Percentiles rank a stretch among this genome's conserved stretches.
phyloP scores from a whole-genome alignment of 2,888 invertebrate species.

The Drosophila eohydei region DNA sequence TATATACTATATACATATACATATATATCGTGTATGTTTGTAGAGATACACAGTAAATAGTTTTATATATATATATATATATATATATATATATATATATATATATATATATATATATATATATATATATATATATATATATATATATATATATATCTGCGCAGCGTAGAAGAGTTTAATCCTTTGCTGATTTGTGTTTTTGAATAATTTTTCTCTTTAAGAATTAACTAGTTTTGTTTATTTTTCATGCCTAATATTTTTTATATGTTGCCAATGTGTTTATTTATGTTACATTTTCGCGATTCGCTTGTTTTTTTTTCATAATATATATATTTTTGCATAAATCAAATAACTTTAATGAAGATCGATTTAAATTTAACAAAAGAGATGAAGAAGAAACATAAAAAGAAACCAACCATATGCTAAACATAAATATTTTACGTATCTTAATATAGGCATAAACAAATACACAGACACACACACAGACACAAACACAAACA shows the following conservation, averaged over 20 bases:
- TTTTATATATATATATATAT: constrained; percentile 24
- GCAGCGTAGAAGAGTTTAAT: constrained; percentile 24
- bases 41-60: constrained; percentile 42
- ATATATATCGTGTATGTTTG: constrained; percentile 33
- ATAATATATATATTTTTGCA: constrained; percentile 19
- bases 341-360: constrained; percentile 39
- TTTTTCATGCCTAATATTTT: constrained; percentile 18
- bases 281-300: constrained; percentile 50
- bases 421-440: constrained; percentile 43
- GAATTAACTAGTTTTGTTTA: constrained; percentile 39
- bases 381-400: constrained; percentile 11
- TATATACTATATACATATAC: constrained; percentile 30
- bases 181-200: constrained; percentile 21
- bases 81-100: background rate
- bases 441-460: constrained; percentile 48
- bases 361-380: constrained; percentile 36
- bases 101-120: constrained; percentile 9
- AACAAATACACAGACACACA: background rate
- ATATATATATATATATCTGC: constrained; percentile 14
- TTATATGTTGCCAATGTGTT: constrained; percentile 56
- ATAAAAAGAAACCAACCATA: constrained; percentile 31
- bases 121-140: constrained; percentile 24
- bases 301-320: constrained; percentile 40
- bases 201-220: constrained; percentile 19
- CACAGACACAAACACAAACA: constrained; percentile 18